Evolutionary conservation across 2,113 vertebrate genomes (phyloP).

Genomic region (Trichechus manatus): DNA sequence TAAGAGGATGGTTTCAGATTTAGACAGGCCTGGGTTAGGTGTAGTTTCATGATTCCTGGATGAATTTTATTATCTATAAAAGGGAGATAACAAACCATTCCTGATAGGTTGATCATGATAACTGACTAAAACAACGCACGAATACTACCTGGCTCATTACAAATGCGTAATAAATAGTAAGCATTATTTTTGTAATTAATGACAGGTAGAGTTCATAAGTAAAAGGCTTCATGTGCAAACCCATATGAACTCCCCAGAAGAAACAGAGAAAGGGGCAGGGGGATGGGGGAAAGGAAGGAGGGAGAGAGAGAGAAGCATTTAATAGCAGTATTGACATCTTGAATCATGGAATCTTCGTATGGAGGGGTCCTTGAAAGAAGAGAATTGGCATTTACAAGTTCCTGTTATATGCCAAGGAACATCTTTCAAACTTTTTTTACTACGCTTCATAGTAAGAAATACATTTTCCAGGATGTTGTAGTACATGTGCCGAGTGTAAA

Average conservation of each 20-base stretch:
- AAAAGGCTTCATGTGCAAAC: not conserved
- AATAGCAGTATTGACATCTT: not conserved
- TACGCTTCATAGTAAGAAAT: not conserved
- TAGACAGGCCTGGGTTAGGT: not conserved
- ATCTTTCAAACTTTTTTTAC: not conserved
- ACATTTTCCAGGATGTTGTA: not conserved
- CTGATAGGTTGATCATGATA: not conserved
- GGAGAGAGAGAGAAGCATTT: not conserved
- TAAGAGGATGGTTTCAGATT: too few relatives aligned
- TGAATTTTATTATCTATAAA: not conserved
- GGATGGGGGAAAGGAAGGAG: not conserved
- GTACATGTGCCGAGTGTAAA: not conserved
- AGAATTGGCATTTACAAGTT: not conserved
- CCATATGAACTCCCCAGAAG: not conserved
- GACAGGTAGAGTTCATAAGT: not conserved
- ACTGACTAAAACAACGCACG: not conserved
- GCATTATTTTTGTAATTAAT: not conserved
- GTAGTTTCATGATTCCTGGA: not conserved
- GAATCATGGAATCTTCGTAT: not conserved
- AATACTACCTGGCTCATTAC: not conserved
- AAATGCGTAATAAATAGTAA: not conserved
- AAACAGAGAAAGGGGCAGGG: not conserved
- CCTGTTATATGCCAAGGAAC: not conserved
- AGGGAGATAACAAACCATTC: not conserved
- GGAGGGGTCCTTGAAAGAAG: constrained; percentile 23